phyloP scores from a whole-genome alignment of 2,113 vertebrate species.

The Zeus faber region DNA sequence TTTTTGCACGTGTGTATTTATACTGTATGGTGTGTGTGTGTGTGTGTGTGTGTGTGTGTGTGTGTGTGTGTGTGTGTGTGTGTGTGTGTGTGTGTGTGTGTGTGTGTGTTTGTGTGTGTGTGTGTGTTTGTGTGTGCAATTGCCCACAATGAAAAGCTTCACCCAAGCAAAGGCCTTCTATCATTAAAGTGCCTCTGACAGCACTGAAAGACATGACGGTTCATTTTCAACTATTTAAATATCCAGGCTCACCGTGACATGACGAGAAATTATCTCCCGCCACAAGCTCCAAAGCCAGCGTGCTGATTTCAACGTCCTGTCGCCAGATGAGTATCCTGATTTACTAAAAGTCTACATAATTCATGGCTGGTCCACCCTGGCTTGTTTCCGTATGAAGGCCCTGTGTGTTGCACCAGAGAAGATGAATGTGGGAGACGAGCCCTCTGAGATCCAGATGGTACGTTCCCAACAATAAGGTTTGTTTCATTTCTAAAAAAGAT shows the following conservation, averaged over 20 bases:
- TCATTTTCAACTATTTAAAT: not conserved
- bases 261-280: slow-evolving; percentile 20
- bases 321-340: slow-evolving; percentile 64
- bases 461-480: slow-evolving; percentile 76
- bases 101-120: not conserved
- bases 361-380: slow-evolving; percentile 67
- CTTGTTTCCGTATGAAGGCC: slow-evolving; percentile 51
- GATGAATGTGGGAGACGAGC: slow-evolving; percentile 68
- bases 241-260: slow-evolving; percentile 5
- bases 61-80: not conserved
- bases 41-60: not conserved
- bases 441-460: slow-evolving; percentile 77
- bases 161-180: not conserved
- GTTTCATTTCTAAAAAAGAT: slow-evolving; percentile 70
- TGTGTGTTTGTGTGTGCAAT: not conserved
- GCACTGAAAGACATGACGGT: not conserved
- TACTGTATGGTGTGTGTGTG: not conserved
- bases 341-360: slow-evolving; percentile 70
- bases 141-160: not conserved
- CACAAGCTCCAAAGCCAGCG: slow-evolving; percentile 39
- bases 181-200: not conserved
- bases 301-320: slow-evolving; percentile 46
- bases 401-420: slow-evolving; percentile 53
- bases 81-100: slow-evolving; percentile 8
- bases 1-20: not conserved